Percentiles rank a stretch among this genome's conserved stretches.
phyloP scores from a whole-genome alignment of 2,888 invertebrate species.

The Agrenia bidenticulata region DNA sequence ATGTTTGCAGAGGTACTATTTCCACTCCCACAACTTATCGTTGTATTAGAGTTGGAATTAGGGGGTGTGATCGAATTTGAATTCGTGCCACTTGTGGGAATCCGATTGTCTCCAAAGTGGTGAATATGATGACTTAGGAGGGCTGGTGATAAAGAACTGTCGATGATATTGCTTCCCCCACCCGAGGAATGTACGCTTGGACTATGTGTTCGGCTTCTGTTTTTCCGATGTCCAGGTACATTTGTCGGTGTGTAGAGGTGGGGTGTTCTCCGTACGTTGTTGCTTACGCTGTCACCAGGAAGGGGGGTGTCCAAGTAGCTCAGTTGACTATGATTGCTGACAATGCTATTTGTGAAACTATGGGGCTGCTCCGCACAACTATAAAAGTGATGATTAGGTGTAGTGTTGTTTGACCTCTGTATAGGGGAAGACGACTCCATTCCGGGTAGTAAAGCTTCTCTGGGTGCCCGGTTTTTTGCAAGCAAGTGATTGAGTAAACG shows the following conservation, averaged over 20 bases:
- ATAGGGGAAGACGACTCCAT: constrained; percentile 32
- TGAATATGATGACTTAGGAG: constrained; percentile 22
- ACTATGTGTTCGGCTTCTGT: constrained; percentile 24
- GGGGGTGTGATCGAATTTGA: constrained; percentile 38
- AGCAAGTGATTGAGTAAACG: too few species aligned
- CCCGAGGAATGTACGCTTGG: constrained; percentile 31
- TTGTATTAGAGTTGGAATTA: constrained; percentile 36
- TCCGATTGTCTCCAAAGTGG: constrained; percentile 29
- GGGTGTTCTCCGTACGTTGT: constrained; percentile 1
- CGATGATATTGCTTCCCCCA: constrained; percentile 22
- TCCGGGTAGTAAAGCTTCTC: neutral
- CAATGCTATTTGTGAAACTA: constrained; percentile 31
- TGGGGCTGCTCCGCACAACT: constrained; percentile 24
- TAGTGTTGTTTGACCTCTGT: constrained; percentile 37
- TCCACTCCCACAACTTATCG: constrained; percentile 41
- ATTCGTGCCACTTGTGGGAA: constrained; percentile 27
- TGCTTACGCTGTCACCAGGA: neutral
- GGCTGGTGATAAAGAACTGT: constrained; percentile 13
- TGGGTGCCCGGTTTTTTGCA: too few species aligned
- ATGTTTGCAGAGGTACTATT: constrained; percentile 40
- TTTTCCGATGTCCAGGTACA: constrained; percentile 15
- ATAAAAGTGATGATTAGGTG: constrained; percentile 40
- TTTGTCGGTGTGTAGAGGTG: constrained; percentile 12
- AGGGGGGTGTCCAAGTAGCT: neutral
- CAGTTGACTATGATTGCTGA: constrained; percentile 29